Percentiles rank a stretch among this genome's conserved stretches.
Conservation (phyloP, 2,888 invertebrate species). For the Nemotelus nigrinus region DNA sequence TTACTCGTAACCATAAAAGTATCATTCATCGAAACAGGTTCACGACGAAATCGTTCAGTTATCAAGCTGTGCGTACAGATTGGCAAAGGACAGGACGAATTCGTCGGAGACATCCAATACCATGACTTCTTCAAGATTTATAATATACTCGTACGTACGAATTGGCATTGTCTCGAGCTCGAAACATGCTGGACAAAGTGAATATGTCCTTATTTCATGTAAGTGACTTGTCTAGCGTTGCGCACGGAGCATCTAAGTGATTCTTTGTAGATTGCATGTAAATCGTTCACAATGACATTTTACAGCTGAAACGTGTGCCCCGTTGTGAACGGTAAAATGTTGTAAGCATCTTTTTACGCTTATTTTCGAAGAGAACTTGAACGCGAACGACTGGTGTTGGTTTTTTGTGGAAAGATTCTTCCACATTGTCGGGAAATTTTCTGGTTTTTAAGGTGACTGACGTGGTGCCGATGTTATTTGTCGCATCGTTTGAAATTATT, state of each 20-base stretch:
- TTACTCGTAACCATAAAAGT: conserved; percentile 49
- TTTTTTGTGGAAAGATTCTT: conserved; percentile 1
- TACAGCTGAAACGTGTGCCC: conserved; percentile 48
- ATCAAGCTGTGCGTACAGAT: conserved; percentile 48
- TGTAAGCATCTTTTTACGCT: conserved; percentile 9
- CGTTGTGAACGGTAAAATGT: conserved; percentile 33
- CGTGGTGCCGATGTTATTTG: conserved; percentile 9
- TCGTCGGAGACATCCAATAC: neutral
- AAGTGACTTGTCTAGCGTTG: conserved; percentile 40
- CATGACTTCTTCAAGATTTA: conserved; percentile 36
- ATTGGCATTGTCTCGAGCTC: conserved; percentile 4
- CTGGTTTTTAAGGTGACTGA: conserved; percentile 6
- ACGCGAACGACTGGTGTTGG: neutral
- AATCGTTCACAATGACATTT: conserved; percentile 44
- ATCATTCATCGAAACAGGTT: conserved; percentile 48
- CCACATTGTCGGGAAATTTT: conserved; percentile 26
- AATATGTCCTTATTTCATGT: conserved; percentile 37
- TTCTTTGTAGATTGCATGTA: conserved; percentile 40
- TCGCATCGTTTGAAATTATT: neutral
- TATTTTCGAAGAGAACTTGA: neutral
- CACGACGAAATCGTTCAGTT: conserved; percentile 24
- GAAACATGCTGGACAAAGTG: conserved; percentile 24
- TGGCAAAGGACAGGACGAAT: conserved; percentile 34
- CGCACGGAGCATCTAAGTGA: conserved; percentile 16
- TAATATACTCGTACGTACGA: conserved; percentile 6